These are phyloP conservation scores for Oryzias melastigma DNA, from an alignment of 2,113 vertebrate species.

Conservation along the genomic window DNA sequence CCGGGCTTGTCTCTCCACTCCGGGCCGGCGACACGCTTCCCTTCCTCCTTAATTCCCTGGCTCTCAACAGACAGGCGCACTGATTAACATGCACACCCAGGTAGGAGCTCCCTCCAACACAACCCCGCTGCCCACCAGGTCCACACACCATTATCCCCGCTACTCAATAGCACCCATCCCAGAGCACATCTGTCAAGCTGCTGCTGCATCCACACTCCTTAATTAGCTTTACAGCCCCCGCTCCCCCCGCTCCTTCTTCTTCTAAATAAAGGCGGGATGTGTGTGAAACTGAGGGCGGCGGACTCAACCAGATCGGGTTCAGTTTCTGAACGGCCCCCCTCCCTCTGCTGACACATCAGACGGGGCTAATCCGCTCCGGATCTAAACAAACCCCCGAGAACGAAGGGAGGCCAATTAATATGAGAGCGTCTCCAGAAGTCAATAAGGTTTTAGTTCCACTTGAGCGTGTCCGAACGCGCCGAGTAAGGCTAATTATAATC, in stretches of 20 bases:
- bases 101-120: conserved; percentile 67
- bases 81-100: conserved; percentile 74
- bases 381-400: conserved; percentile 25
- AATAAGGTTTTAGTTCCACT: conserved; percentile 72
- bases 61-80: conserved; percentile 57
- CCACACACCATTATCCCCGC: conserved; percentile 66
- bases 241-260: conserved; percentile 49
- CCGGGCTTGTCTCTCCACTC: conserved; percentile 60
- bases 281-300: conserved; percentile 36
- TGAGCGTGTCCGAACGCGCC: conserved; percentile 58
- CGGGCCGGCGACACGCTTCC: conserved; percentile 66
- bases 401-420: conserved; percentile 62
- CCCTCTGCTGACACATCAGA: not conserved
- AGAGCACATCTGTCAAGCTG: conserved; percentile 65
- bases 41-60: conserved; percentile 63
- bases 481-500: conserved; percentile 73
- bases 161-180: conserved; percentile 65
- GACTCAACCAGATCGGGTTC: conserved; percentile 35
- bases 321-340: conserved; percentile 7
- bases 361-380: conserved; percentile 27
- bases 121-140: conserved; percentile 55
- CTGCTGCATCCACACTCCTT: conserved; percentile 54
- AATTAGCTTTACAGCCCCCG: conserved; percentile 68
- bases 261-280: conserved; percentile 57
- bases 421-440: conserved; percentile 66